Percentiles rank a stretch among this genome's conserved stretches.
Conservation (phyloP, 2,797 vertebrate species). For the Gallinago stenura region DNA sequence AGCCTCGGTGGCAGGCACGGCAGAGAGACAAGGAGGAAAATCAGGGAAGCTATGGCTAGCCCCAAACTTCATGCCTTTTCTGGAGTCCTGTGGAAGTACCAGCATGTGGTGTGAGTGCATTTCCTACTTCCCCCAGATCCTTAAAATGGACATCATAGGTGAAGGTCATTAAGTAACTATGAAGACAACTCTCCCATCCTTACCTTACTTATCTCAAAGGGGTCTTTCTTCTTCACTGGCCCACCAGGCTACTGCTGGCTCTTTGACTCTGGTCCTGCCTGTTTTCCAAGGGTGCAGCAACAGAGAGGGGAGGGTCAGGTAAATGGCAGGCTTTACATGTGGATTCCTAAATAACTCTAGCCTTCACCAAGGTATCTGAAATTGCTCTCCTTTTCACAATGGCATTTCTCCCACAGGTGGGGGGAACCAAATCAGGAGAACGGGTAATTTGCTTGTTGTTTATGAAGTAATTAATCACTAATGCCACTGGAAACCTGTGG, state of each 20-base stretch:
- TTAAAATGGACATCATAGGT: neutral
- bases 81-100: neutral
- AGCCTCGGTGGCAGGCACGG: fast-evolving
- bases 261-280: neutral
- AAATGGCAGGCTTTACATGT: neutral
- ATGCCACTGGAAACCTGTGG: neutral
- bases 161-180: neutral
- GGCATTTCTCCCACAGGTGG: neutral
- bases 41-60: neutral
- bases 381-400: neutral
- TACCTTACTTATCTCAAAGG: neutral
- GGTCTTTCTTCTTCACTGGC: neutral
- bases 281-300: neutral
- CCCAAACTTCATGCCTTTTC: neutral
- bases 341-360: neutral
- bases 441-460: neutral
- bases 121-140: neutral
- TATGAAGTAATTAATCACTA: neutral
- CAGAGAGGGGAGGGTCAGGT: neutral
- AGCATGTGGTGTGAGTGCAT: fast-evolving
- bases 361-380: neutral
- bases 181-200: neutral
- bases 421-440: neutral
- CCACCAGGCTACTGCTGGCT: neutral
- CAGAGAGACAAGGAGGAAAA: neutral